Conservation (phyloP, 2,888 invertebrate genomes). For the Stictocephala bisonia region DNA sequence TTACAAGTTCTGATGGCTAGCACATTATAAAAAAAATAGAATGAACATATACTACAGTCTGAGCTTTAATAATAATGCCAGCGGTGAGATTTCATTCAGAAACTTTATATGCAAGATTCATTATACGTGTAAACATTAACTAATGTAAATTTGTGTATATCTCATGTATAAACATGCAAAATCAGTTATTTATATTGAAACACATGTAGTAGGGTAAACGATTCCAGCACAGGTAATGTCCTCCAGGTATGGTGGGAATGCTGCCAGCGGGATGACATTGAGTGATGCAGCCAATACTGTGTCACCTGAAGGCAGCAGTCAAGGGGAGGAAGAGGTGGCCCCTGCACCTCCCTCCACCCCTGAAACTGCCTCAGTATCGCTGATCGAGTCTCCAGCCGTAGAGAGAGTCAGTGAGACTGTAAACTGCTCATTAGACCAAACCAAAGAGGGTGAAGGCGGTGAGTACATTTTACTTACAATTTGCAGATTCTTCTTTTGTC, state of each 20-base stretch:
- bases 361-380: background rate
- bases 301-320: conserved; percentile 53
- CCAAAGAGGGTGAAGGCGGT: conserved; percentile 29
- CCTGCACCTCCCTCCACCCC: background rate
- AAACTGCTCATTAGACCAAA: conserved; percentile 1
- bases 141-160: too few relatives aligned
- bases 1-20: too few relatives aligned
- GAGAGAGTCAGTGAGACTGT: background rate
- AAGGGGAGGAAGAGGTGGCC: conserved; percentile 32
- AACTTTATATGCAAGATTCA: too few relatives aligned
- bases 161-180: too few relatives aligned
- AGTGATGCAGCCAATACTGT: conserved; percentile 56
- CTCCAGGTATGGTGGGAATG: conserved; percentile 48
- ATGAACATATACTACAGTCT: too few relatives aligned
- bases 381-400: background rate
- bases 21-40: too few relatives aligned
- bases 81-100: too few relatives aligned
- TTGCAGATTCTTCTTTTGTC: background rate
- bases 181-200: too few relatives aligned
- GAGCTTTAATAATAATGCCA: too few relatives aligned
- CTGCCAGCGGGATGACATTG: conserved; percentile 54
- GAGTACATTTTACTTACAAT: background rate
- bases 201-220: too few relatives aligned
- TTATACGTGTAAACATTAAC: too few relatives aligned
- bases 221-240: too few relatives aligned